phyloP scores from a whole-genome alignment of 2,888 invertebrate genomes.

The Electrophaes corylata region DNA sequence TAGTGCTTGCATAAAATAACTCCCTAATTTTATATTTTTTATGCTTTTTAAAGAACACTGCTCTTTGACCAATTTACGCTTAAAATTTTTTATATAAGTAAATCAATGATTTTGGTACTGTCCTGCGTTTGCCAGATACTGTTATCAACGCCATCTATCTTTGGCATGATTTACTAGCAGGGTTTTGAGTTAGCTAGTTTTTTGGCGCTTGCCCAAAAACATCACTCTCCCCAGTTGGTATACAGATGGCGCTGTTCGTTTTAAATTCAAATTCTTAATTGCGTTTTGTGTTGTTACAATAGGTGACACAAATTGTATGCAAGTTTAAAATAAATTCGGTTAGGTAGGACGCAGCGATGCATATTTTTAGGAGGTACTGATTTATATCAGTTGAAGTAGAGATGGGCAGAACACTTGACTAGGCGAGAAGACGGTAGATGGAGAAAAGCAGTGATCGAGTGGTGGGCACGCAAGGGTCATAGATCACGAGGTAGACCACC shows the following conservation, averaged over 20 bases:
- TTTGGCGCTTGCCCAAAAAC: conserved; percentile 20
- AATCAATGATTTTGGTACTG: too few relatives aligned
- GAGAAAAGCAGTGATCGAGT: not conserved
- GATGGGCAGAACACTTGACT: not conserved
- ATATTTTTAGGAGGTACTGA: too few relatives aligned
- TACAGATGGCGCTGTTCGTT: conserved; percentile 22
- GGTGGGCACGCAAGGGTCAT: not conserved
- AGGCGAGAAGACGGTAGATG: not conserved
- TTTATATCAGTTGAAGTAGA: not conserved
- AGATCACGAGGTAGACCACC: not conserved
- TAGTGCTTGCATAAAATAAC: too few relatives aligned
- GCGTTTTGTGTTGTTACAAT: too few relatives aligned
- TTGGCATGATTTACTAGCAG: not conserved
- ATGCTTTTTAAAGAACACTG: too few relatives aligned
- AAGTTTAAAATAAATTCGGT: too few relatives aligned
- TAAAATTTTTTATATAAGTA: too few relatives aligned
- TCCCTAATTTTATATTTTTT: too few relatives aligned
- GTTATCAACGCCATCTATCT: conserved; percentile 21
- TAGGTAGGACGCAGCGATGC: too few relatives aligned
- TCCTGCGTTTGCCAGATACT: too few relatives aligned
- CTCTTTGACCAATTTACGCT: too few relatives aligned
- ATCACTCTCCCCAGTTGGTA: not conserved
- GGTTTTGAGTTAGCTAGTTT: not conserved
- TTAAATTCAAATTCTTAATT: not conserved
- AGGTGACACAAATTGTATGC: too few relatives aligned